Evolutionary conservation across 2,797 vertebrate species (phyloP), one percentile per base, ranked within the genome.

Genomic region (Poliocrania exsul): DNA sequence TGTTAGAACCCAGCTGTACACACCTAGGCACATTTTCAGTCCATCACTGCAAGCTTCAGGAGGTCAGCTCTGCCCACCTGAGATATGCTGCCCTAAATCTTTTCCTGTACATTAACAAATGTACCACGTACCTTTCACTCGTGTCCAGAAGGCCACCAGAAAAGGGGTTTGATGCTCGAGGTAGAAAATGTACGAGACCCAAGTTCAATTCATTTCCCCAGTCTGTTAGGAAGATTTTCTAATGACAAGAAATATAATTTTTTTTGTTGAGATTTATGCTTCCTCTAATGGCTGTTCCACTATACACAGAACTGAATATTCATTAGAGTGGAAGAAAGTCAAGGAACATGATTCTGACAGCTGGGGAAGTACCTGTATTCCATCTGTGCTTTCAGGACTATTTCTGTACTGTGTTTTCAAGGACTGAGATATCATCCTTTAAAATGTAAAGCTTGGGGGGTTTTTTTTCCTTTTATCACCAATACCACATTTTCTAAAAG

Each of bases 331-430:
- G 56, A 95, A 95, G 25, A 86, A 82, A 64, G 74, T 92, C 64
- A 77, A 85, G 37, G 44, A 84, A 81, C 40, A 60, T 93, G 88
- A 77, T 82, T 94, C 62, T 89, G 81, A 84, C 88, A 92, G 60
- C 78, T 91, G 84, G 47, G 60, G 51, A 91, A 15, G 29, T 95
- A 95, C 89, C 92, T 95, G 56, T 61, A 42, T 95, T 67, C 67
- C 60, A 60, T 85, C 67, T 89, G 78, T 84, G 88, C 58, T 93
- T 91, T 35, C 51, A 57, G 71, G 29, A 69, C 58, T 58, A 18
- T 81, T 94, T 79, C 64, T 81, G 12, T 56, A 19, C 58, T 70
- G 18, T 71, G 28, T 6, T 75, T 95, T 79, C 74, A 75, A 54
- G 47, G 62, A 70, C 82, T 73, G 50, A 84, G 44, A n/a, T 28